These are phyloP conservation scores for Polyommatus icarus DNA, from an alignment of 2,888 invertebrate species.

Conservation along the genomic window DNA sequence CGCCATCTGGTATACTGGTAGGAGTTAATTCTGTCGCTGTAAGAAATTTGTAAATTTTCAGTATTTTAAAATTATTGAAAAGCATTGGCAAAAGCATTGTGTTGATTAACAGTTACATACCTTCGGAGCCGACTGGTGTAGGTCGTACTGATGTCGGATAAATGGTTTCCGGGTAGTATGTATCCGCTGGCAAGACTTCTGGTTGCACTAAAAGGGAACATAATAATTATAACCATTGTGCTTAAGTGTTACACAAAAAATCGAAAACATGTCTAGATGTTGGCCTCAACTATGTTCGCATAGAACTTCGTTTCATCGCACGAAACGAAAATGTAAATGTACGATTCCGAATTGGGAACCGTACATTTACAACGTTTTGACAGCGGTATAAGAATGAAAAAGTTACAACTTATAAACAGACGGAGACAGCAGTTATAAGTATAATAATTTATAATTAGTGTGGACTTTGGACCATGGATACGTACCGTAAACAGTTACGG, in stretches of 20 bases:
- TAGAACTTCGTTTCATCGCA: no score
- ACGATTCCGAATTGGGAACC: no score
- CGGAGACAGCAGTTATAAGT: no score
- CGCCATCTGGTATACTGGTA: constrained; percentile 67
- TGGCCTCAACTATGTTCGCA: neutral
- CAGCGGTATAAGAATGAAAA: no score
- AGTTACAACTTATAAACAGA: no score
- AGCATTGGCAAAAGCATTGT: constrained; percentile 29
- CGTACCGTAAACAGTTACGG: no score
- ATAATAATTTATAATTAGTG: no score
- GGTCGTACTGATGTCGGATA: constrained; percentile 84
- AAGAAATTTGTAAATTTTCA: constrained; percentile 45
- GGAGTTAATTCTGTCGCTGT: constrained; percentile 64
- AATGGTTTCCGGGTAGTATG: constrained; percentile 69
- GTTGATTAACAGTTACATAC: constrained; percentile 46
- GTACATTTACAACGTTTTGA: no score
- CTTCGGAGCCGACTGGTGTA: constrained; percentile 87
- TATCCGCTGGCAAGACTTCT: constrained; percentile 57
- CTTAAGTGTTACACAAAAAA: neutral
- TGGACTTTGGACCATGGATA: no score
- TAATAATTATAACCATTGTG: neutral
- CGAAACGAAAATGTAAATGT: no score
- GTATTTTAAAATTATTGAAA: neutral
- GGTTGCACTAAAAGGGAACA: constrained; percentile 51
- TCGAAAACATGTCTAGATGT: no score